These are phyloP conservation scores for Leptoclinus maculatus DNA, from an alignment of 2,797 vertebrate genomes.

Conservation along the genomic window DNA sequence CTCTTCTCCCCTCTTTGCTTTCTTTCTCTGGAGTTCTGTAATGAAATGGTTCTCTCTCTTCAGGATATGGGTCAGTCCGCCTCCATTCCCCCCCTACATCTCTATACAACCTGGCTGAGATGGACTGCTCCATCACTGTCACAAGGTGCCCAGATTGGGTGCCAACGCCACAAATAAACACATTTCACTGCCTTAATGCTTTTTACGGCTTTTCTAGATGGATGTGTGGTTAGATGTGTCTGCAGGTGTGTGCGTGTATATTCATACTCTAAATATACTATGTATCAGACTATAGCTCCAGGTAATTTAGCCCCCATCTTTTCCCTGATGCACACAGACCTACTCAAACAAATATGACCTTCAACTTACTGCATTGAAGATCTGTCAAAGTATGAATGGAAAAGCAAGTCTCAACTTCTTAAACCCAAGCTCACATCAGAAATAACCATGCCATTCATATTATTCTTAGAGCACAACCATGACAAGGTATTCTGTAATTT, in stretches of 20 bases:
- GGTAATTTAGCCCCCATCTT: not conserved
- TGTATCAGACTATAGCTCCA: not conserved
- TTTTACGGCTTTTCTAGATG: conserved; percentile 19
- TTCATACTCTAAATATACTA: conserved; percentile 9
- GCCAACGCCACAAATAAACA: conserved; percentile 75
- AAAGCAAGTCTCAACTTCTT: not conserved
- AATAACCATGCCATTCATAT: not conserved
- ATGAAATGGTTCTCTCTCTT: conserved; percentile 67
- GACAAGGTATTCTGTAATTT: not conserved
- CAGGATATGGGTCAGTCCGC: conserved; percentile 64
- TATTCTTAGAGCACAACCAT: not conserved
- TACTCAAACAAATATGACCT: not conserved
- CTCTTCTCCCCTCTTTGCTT: conserved; percentile 27
- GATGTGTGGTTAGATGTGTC: conserved; percentile 23
- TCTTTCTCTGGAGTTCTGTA: conserved; percentile 45
- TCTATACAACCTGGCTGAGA: conserved; percentile 45
- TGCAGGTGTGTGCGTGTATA: not conserved
- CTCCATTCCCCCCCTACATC: conserved; percentile 8
- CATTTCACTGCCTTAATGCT: conserved; percentile 58
- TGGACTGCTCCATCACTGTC: conserved; percentile 82
- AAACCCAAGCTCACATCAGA: not conserved
- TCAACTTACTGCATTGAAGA: not conserved
- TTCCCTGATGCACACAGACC: not conserved
- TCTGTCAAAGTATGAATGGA: not conserved
- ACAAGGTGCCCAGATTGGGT: conserved; percentile 62